Base-by-base conservation (phyloP, 2,797 vertebrate species). In the Anableps anableps region DNA sequence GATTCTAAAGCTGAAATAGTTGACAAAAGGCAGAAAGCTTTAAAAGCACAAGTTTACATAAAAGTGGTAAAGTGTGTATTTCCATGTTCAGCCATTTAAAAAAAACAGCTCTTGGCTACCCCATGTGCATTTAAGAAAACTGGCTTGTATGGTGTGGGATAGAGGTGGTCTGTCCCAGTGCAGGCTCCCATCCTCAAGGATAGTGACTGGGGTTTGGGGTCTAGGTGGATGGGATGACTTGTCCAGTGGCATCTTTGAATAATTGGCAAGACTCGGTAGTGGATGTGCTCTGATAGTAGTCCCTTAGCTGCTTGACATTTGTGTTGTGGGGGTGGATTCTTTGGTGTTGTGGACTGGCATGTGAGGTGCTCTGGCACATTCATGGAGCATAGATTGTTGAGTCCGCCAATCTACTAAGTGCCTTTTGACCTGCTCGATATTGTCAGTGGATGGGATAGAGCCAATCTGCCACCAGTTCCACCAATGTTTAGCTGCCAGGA, bases 111-210 rank as follows among this genome's bases (percentile, higher is more conserved):
- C 38, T 51, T 31, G 58, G 74, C 71, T 68, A 76, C 82, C 77
- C 80, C 38, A 82, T 83, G 50, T 84, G 36, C 83, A 82, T 93
- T 87, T 80, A 81, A 77, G 76, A 41, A 81, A 75, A 91, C 5
- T 31, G 4, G 58, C 34, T 34, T 23, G 21, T 66, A 14, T 23
- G 8, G 9, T 68, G 36, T n/a, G 38, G 13, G 38, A 14, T 70
- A 6, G 4, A 68, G 19, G 21, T 41, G 36, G 36, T 70, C 10
- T 14, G 23, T 14, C 38, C 23, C 36, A 23, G 64, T 64, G 34
- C 36, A 68, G 36, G 60, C 31, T 36, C 31, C 19, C 36, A 66
- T 17, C 21, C 13, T 11, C 53, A 58, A 26, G 53, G 29, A 62
- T 31, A 68, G 36, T 41, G 64, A 68, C 36, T 38, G 19, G 4